Evolutionary conservation across 2,888 invertebrate genomes (phyloP).

Genomic region (Masnerella sp.): DNA sequence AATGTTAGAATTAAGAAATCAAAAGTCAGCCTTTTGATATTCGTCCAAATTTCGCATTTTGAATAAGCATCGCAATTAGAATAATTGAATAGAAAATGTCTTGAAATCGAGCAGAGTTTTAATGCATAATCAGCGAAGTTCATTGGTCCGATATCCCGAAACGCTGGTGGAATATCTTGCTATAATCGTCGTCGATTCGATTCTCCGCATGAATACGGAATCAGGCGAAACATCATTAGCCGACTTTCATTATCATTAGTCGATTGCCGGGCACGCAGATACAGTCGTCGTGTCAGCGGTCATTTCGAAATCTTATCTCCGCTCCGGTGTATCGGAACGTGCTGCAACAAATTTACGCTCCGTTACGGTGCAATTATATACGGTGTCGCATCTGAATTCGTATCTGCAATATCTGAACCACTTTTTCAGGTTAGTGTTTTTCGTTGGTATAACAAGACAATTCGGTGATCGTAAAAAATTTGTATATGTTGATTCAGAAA

Average conservation of each 20-base stretch:
- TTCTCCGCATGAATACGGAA: conserved; percentile 25
- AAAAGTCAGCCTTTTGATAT: too few species aligned
- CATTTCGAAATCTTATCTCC: conserved; percentile 42
- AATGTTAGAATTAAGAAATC: too few species aligned
- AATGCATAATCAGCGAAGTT: conserved; percentile 30
- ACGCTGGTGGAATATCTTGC: conserved; percentile 22
- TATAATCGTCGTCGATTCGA: conserved; percentile 26
- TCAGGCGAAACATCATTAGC: conserved; percentile 37
- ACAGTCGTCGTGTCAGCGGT: conserved; percentile 29
- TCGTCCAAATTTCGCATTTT: too few species aligned
- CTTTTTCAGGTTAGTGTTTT: too few species aligned
- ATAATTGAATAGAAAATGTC: too few species aligned
- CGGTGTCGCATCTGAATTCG: too few species aligned
- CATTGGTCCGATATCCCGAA: conserved; percentile 16
- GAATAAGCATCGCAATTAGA: too few species aligned
- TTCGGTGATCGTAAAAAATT: too few species aligned
- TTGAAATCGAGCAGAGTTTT: conserved; percentile 21
- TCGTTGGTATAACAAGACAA: too few species aligned
- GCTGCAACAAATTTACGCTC: conserved; percentile 27
- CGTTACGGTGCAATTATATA: conserved; percentile 38
- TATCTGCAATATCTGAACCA: too few species aligned
- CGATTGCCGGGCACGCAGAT: conserved; percentile 19
- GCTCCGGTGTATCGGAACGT: conserved; percentile 27
- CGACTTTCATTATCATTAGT: conserved; percentile 30
- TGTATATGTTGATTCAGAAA: too few species aligned